Base-by-base conservation (phyloP, 1,140 invertebrate genomes). In the Luehdorfia chinensis region DNA sequence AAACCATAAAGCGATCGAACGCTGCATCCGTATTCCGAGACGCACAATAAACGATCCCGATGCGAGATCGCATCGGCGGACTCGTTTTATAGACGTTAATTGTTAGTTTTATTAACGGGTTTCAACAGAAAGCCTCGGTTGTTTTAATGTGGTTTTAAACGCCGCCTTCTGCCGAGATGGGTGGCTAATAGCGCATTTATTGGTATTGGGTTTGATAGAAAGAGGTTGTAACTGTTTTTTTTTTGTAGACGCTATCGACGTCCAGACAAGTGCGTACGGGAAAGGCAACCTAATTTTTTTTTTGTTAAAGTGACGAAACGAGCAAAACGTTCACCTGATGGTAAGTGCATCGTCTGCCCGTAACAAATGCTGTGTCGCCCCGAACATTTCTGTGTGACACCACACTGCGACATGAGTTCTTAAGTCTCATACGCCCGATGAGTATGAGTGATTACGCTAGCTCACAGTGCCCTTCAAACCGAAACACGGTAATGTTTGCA, bases 71-170 rank as follows among this genome's bases (percentile, higher is more conserved):
- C 34, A 27, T 47, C 45, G 32, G 45, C 50, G 43, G 43, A 16
- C 13, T 9, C 37, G 28, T 47, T 79, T 79, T 79, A 79, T 79
- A 64, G 73, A 62, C 55, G 66, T 61, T 79, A 78, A 78, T 78
- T 78, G 70, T 75, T 63, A 72, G 59, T 75, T 76, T 66, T 66
- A 67, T 68, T 65, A 63, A 64, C 21, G 18, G 30, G 5, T 33
- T 43, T 46, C 39, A 41, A 32, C 5, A n/a, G 33, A 19, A 13
- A 12, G 31, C 44, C 45, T 30, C 25, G 25, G 28, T 37, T 37
- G 47, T 33, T 47, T 52, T 56, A 65, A 64, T 64, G 58, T 48
- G 52, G 59, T 60, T 53, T 65, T 61, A 64, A 72, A 59, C 50
- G 32, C 50, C 37, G 37, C 37, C 37, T 23, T 54, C 34, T 48